These are phyloP conservation scores for Tetranychus piercei DNA, from an alignment of 2,888 invertebrate genomes.

Conservation along the genomic window DNA sequence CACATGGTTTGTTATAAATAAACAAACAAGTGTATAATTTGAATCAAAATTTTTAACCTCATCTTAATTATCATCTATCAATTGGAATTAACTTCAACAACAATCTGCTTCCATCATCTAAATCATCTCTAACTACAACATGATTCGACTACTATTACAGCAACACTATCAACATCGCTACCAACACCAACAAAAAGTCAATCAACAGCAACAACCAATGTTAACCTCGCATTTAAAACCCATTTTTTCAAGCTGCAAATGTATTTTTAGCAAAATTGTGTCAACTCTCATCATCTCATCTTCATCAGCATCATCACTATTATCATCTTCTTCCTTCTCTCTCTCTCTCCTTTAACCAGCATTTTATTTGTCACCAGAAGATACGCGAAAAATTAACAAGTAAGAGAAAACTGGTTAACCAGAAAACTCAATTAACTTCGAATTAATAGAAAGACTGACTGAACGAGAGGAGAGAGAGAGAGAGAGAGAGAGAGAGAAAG, in stretches of 20 bases:
- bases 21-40: too few species aligned
- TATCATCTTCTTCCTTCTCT: not conserved
- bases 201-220: not conserved
- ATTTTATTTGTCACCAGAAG: not conserved
- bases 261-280: not conserved
- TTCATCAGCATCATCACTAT: not conserved
- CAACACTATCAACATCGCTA: not conserved
- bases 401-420: not conserved
- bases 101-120: too few species aligned
- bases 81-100: too few species aligned
- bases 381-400: not conserved
- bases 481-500: not conserved
- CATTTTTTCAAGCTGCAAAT: not conserved
- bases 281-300: not conserved
- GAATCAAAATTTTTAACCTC: too few species aligned
- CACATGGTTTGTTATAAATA: too few species aligned
- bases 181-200: not conserved
- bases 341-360: not conserved
- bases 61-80: too few species aligned
- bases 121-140: too few species aligned
- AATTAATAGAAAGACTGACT: not conserved
- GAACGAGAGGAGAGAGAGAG: not conserved
- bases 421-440: not conserved
- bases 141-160: not conserved
- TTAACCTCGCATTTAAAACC: not conserved